Conservation (phyloP, 2,888 invertebrate genomes). For the Pristionchus japonicus region DNA sequence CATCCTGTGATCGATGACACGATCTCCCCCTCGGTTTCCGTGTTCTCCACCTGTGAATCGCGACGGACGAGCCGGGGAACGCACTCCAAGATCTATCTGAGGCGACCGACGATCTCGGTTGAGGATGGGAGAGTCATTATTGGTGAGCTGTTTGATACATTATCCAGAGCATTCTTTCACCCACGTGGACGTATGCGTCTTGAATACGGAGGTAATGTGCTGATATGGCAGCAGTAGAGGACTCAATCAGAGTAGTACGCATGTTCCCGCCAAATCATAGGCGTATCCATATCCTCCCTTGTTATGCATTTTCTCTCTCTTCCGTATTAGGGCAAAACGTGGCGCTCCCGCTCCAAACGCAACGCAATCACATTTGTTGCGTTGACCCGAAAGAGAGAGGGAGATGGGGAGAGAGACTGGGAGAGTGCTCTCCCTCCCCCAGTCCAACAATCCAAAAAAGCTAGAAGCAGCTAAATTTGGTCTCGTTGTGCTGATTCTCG, state of each 20-base stretch:
- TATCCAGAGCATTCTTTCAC: no score
- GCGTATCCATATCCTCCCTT: not conserved
- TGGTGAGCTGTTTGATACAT: constrained; percentile 57
- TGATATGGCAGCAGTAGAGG: no score
- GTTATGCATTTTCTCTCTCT: not conserved
- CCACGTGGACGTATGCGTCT: no score
- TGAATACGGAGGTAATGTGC: no score
- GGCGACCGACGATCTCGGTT: constrained; percentile 73
- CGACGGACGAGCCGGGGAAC: constrained; percentile 50
- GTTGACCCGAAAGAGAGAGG: not conserved
- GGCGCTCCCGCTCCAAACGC: not conserved
- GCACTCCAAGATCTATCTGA: constrained; percentile 52
- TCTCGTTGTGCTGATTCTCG: not conserved
- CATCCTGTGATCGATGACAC: constrained; percentile 36
- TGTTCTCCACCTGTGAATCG: constrained; percentile 63
- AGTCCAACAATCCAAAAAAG: not conserved
- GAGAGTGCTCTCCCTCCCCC: not conserved
- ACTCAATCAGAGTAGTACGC: no score
- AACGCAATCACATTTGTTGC: constrained; percentile 36
- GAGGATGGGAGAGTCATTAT: constrained; percentile 72
- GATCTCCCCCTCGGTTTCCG: constrained; percentile 64
- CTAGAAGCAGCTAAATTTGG: not conserved
- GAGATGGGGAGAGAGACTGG: not conserved
- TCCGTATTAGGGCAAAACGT: constrained; percentile 33
- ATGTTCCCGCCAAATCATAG: not conserved